Evolutionary conservation across 53 echinoderm and acorn worm species (phyloP).

Genomic region (Luidia sarsii): DNA sequence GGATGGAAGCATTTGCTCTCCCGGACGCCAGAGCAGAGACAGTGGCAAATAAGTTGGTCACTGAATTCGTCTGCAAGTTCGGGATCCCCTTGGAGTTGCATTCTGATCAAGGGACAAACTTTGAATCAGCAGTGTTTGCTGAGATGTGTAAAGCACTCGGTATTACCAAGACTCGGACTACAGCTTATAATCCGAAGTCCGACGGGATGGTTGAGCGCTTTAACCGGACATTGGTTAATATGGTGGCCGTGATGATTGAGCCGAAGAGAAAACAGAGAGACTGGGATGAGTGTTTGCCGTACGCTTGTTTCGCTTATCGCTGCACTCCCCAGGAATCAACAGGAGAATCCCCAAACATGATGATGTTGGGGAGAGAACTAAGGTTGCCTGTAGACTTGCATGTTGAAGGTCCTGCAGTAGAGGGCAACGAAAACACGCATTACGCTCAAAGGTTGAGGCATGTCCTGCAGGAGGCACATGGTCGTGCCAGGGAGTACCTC

Average conservation of each 20-base stretch:
- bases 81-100: slow-evolving; percentile 39
- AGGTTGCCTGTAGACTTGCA: slow-evolving; percentile 17
- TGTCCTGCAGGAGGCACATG: slow-evolving; percentile 4
- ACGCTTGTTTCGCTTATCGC: slow-evolving; percentile 57
- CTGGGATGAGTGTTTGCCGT: slow-evolving; percentile 63
- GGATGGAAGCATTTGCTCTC: slow-evolving; percentile 35
- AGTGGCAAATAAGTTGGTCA: slow-evolving; percentile 22
- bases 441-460: slow-evolving; percentile 12
- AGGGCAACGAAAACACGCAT: not conserved
- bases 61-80: slow-evolving; percentile 12
- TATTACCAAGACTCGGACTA: slow-evolving; percentile 22
- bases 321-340: slow-evolving; percentile 63
- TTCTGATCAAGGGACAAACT: slow-evolving; percentile 51
- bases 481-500: slow-evolving; percentile 7
- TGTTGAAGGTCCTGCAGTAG: not conserved
- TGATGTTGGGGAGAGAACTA: not conserved
- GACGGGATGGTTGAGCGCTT: slow-evolving; percentile 57
- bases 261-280: slow-evolving; percentile 27
- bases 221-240: slow-evolving; percentile 46
- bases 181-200: slow-evolving; percentile 43
- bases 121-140: slow-evolving; percentile 43
- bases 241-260: slow-evolving; percentile 46
- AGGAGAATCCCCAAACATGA: slow-evolving; percentile 20
- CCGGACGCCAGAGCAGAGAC: slow-evolving; percentile 23
- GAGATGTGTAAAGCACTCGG: slow-evolving; percentile 26